Evolutionary conservation across 2,113 vertebrate genomes (phyloP).

Genomic region (Carassius auratus): DNA sequence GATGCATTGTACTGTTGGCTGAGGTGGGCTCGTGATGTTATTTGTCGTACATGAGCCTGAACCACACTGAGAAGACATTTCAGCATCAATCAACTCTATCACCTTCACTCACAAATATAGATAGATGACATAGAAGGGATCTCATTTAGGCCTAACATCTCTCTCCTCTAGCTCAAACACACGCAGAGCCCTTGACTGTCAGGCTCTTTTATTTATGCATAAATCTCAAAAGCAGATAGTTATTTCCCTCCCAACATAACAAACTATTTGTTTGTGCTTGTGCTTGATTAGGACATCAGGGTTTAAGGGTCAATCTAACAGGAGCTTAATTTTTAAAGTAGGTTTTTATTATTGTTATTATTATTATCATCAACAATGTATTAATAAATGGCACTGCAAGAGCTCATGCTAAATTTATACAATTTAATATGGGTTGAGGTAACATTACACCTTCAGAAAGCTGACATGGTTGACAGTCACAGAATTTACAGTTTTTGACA

Average conservation of each 20-base stretch:
- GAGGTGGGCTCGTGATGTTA: slow-evolving; percentile 13
- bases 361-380: no score
- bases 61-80: slow-evolving; percentile 44
- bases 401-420: not conserved
- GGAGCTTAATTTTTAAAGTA: no score
- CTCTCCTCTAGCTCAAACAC: slow-evolving; percentile 4
- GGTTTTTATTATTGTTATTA: no score
- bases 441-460: not conserved
- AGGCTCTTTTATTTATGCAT: not conserved
- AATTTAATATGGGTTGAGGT: not conserved
- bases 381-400: not conserved
- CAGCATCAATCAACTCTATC: slow-evolving; percentile 56
- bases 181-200: not conserved
- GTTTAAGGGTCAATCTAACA: not conserved
- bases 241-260: not conserved
- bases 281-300: not conserved
- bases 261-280: not conserved
- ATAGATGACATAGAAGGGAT: slow-evolving; percentile 32
- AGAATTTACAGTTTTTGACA: not conserved
- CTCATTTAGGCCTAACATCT: slow-evolving; percentile 37
- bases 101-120: slow-evolving; percentile 56
- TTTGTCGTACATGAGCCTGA: slow-evolving; percentile 9
- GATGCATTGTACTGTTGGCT: not conserved
- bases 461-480: not conserved
- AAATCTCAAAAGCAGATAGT: slow-evolving; percentile 7